phyloP scores from a whole-genome alignment of 1,140 invertebrate genomes.

The Leptinotarsa defecta region DNA sequence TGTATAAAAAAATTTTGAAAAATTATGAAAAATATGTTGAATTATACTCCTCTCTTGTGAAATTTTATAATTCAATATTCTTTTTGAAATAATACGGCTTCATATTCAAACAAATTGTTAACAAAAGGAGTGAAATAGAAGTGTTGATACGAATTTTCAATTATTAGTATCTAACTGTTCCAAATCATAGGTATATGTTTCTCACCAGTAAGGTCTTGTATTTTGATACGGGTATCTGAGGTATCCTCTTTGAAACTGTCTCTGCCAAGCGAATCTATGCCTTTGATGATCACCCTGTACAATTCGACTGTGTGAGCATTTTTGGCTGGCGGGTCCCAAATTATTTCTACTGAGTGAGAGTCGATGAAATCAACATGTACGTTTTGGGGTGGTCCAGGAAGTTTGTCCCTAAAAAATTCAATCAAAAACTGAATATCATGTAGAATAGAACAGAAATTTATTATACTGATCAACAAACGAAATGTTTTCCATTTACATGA shows the following conservation, averaged over 20 bases:
- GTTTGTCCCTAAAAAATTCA: constrained; percentile 59
- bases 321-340: constrained; percentile 78
- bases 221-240: constrained; percentile 67
- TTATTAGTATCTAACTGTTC: too few relatives aligned
- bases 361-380: constrained; percentile 67
- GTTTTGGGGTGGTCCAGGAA: constrained; percentile 79
- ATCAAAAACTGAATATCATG: not conserved
- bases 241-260: constrained; percentile 63
- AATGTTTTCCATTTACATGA: too few relatives aligned
- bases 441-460: constrained; percentile 1
- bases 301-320: constrained; percentile 82
- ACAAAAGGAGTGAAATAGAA: too few relatives aligned
- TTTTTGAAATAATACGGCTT: too few relatives aligned
- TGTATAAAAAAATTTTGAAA: too few relatives aligned
- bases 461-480: too few relatives aligned
- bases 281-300: constrained; percentile 73
- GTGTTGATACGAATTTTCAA: too few relatives aligned
- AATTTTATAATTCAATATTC: too few relatives aligned
- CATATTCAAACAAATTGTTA: too few relatives aligned
- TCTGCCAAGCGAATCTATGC: constrained; percentile 51
- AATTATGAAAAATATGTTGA: too few relatives aligned
- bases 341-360: constrained; percentile 63
- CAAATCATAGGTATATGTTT: not conserved
- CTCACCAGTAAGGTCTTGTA: constrained; percentile 65
- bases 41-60: too few relatives aligned